Conservation (phyloP, 2,888 invertebrate species). For the Tenthredo livida region DNA sequence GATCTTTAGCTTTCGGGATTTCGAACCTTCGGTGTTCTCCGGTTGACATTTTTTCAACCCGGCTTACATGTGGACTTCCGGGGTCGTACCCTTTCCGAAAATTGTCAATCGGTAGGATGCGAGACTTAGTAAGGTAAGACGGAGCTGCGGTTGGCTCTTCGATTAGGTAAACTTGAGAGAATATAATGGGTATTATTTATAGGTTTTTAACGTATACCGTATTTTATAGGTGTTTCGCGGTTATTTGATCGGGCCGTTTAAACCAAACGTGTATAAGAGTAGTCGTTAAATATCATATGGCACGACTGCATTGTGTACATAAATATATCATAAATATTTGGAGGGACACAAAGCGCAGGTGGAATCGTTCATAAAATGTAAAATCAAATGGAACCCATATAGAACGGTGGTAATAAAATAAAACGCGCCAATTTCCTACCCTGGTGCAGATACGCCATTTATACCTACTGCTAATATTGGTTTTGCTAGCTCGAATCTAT, state of each 20-base stretch:
- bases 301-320: neutral
- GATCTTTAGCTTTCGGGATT: too few relatives aligned
- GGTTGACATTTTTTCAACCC: too few relatives aligned
- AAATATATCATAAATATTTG: slow-evolving; percentile 27
- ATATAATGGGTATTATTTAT: neutral
- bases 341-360: slow-evolving; percentile 19
- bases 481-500: slow-evolving; percentile 10
- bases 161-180: neutral
- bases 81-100: too few relatives aligned
- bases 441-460: neutral
- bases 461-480: slow-evolving; percentile 32
- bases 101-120: too few relatives aligned
- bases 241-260: slow-evolving; percentile 16
- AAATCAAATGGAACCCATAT: slow-evolving; percentile 35
- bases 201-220: neutral
- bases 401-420: slow-evolving; percentile 35
- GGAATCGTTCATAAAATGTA: slow-evolving; percentile 38
- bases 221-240: slow-evolving; percentile 15
- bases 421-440: slow-evolving; percentile 39
- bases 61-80: too few relatives aligned
- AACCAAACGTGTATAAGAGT: slow-evolving; percentile 1
- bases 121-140: neutral
- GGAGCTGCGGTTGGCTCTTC: neutral
- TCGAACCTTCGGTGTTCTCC: too few relatives aligned
- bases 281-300: slow-evolving; percentile 25